Conservation (phyloP, 1,140 invertebrate genomes). For the Brachionus sp. region DNA sequence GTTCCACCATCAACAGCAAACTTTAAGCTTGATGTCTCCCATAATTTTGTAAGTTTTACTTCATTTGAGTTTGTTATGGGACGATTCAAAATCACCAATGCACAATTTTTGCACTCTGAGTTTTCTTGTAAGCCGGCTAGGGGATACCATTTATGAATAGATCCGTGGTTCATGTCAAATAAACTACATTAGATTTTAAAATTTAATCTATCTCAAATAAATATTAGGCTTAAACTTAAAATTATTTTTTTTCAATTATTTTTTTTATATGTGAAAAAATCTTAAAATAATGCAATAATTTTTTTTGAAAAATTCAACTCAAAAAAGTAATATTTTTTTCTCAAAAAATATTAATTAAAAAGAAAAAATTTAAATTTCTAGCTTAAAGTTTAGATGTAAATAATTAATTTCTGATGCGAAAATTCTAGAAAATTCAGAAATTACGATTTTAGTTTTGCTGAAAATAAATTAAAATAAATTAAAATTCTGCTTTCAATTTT, state of each 20-base stretch:
- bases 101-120: background rate
- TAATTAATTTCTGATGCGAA: background rate
- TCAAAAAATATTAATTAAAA: background rate
- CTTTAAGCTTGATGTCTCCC: background rate
- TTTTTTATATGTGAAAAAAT: no score
- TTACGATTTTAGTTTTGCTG: background rate
- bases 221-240: background rate
- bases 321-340: background rate
- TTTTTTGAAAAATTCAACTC: no score
- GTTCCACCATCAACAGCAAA: conserved; percentile 14
- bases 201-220: background rate
- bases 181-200: background rate
- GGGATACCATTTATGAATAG: background rate
- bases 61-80: background rate
- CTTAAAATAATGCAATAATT: background rate
- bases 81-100: conserved; percentile 26
- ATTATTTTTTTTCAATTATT: background rate
- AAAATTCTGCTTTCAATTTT: background rate
- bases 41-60: background rate
- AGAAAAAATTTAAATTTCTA: background rate
- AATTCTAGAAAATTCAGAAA: background rate
- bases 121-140: background rate
- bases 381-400: no score
- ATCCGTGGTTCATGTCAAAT: background rate
- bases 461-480: background rate